A percentile compares a stretch with the other conserved stretches of the same genome.
Evolutionary conservation across 2,113 vertebrate species (phyloP).

Genomic region (Uria aalge): DNA sequence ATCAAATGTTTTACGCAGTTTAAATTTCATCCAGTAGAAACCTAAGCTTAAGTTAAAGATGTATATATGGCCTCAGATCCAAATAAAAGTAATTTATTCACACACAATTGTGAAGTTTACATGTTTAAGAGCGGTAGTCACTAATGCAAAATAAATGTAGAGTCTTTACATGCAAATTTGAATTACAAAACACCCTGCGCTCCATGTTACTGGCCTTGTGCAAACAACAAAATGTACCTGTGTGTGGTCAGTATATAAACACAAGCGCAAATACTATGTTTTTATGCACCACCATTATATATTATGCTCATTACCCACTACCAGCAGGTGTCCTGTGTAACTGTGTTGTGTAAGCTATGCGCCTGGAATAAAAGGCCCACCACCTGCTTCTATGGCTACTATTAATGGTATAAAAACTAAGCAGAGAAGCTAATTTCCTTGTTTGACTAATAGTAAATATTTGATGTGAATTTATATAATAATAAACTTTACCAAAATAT

Average conservation of each 20-base stretch:
- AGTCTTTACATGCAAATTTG: neutral
- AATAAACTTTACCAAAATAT: slow-evolving; percentile 24
- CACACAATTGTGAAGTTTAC: neutral
- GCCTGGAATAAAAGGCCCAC: neutral
- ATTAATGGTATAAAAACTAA: neutral
- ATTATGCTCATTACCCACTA: neutral
- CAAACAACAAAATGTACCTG: neutral
- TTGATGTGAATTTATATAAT: neutral
- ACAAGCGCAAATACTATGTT: neutral
- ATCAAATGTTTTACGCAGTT: neutral
- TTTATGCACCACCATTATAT: neutral
- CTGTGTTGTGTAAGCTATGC: neutral
- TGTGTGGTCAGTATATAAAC: neutral
- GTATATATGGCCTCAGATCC: neutral
- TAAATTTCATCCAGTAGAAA: neutral
- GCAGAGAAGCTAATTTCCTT: neutral
- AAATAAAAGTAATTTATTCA: neutral
- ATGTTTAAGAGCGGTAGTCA: neutral
- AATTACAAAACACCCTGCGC: neutral
- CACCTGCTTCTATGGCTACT: neutral
- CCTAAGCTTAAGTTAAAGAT: neutral
- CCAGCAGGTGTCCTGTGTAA: neutral
- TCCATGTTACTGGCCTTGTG: neutral
- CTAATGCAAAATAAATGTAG: neutral
- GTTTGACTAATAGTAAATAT: neutral